These are phyloP conservation scores for Bos indicus DNA, from an alignment of 2,113 vertebrate genomes.

Conservation along the genomic window DNA sequence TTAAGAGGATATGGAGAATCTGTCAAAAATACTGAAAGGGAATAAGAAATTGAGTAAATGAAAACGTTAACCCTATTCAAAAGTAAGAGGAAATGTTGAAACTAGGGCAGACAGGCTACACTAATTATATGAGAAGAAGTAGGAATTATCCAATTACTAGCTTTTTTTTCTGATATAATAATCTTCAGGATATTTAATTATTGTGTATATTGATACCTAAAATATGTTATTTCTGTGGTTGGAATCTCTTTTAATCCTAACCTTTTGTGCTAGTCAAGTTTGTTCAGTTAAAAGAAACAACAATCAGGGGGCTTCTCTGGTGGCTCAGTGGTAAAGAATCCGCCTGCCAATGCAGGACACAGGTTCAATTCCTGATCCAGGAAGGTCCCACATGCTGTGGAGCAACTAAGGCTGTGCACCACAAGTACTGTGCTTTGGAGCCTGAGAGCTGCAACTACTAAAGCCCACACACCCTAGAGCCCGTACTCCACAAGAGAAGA, in stretches of 20 bases:
- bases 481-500: background rate
- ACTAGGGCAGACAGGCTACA: constrained; percentile 75
- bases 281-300: background rate
- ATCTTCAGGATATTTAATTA: constrained; percentile 74
- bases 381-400: background rate
- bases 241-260: constrained; percentile 64
- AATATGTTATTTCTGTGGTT: constrained; percentile 54
- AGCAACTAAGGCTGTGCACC: background rate
- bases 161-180: constrained; percentile 74
- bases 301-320: background rate
- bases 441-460: background rate
- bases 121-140: constrained; percentile 75
- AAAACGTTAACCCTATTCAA: constrained; percentile 74
- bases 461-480: background rate
- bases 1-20: constrained; percentile 61
- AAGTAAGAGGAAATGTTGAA: constrained; percentile 79
- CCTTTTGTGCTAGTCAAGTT: background rate
- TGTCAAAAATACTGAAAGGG: constrained; percentile 54
- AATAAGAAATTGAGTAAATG: constrained; percentile 77
- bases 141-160: constrained; percentile 75
- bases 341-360: background rate
- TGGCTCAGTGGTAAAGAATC: background rate
- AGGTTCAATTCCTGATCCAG: background rate
- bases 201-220: constrained; percentile 60
- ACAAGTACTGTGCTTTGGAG: background rate